A percentile compares a stretch with the other conserved stretches of the same genome.
These are phyloP conservation scores for Nycticebus coucang DNA, from an alignment of 2,113 vertebrate species.

Conservation along the genomic window DNA sequence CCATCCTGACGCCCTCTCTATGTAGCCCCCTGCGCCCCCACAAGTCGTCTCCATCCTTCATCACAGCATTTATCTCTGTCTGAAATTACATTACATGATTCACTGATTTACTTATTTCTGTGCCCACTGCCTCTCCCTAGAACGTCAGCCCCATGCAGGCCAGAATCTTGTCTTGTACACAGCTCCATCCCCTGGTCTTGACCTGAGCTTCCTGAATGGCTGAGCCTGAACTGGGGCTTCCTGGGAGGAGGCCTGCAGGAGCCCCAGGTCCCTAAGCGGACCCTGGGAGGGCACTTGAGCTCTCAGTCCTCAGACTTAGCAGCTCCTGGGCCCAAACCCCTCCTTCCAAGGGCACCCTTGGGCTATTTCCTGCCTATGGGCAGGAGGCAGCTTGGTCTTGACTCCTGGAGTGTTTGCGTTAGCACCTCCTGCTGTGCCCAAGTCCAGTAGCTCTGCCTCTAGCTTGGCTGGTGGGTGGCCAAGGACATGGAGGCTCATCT, in stretches of 20 bases:
- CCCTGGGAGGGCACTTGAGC: not conserved
- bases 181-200: no score
- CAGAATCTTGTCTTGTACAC: not conserved
- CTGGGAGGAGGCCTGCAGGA: not conserved
- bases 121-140: accelerated
- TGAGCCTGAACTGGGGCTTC: not conserved
- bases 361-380: not conserved
- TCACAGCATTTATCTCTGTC: not conserved
- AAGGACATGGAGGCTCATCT: not conserved
- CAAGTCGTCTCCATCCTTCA: not conserved
- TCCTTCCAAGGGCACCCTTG: not conserved
- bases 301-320: not conserved
- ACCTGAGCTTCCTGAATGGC: not conserved
- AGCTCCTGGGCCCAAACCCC: not conserved
- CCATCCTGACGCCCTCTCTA: not conserved
- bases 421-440: not conserved
- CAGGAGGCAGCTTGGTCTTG: not conserved
- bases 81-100: accelerated
- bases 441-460: not conserved
- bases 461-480: not conserved
- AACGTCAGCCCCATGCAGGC: accelerated
- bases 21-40: no score
- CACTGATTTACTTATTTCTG: not conserved
- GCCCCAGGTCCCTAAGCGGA: not conserved
- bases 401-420: not conserved